Evolutionary conservation across 2,888 invertebrate genomes (phyloP).

Genomic region (Rosalia funebris): DNA sequence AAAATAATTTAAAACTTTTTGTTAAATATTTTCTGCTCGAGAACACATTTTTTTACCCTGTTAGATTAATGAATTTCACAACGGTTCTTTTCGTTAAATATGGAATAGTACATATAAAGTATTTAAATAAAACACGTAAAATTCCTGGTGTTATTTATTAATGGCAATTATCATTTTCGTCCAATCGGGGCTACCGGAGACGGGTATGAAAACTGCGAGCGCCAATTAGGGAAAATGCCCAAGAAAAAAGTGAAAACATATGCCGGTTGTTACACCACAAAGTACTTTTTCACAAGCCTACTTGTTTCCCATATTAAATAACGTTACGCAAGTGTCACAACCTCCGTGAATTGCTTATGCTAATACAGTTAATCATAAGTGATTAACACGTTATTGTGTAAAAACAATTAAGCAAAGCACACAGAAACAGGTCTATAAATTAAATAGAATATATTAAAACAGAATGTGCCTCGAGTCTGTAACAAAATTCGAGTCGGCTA

Average conservation of each 20-base stretch:
- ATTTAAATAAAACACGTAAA: neutral
- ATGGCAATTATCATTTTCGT: no score
- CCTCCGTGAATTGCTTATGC: constrained; percentile 14
- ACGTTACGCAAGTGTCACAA: constrained; percentile 28
- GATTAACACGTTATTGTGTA: constrained; percentile 30
- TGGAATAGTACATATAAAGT: constrained; percentile 5
- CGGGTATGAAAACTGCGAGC: neutral
- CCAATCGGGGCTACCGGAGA: neutral
- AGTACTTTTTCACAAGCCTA: constrained; percentile 11
- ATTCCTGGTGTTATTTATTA: no score
- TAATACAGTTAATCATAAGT: constrained; percentile 25
- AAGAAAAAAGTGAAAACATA: constrained; percentile 21
- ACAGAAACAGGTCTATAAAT: constrained; percentile 36
- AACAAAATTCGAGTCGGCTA: constrained; percentile 42
- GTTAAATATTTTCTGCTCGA: constrained; percentile 40
- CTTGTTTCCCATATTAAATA: constrained; percentile 19
- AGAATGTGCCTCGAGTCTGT: constrained; percentile 31
- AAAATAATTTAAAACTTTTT: constrained; percentile 32
- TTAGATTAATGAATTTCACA: constrained; percentile 33
- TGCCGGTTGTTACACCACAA: constrained; percentile 7
- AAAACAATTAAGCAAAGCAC: constrained; percentile 27
- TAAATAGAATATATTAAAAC: constrained; percentile 33
- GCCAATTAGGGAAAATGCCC: neutral
- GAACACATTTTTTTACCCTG: constrained; percentile 29
- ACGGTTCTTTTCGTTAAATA: constrained; percentile 34